Base-by-base conservation (phyloP, 2,797 vertebrate species). In the Nothura maculosa region DNA sequence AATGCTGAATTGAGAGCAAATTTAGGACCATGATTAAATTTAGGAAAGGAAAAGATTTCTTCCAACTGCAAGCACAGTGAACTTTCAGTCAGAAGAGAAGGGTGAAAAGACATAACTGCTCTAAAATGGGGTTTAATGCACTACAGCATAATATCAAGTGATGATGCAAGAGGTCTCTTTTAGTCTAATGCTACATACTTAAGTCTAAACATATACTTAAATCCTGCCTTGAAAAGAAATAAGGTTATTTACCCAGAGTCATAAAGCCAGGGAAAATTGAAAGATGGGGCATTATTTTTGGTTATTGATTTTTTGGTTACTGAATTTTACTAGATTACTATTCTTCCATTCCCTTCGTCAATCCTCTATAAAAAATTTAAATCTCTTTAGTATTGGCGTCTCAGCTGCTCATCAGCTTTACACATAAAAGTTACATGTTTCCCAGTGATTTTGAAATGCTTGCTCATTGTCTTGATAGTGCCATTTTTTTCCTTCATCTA, bases 401-500 rank as follows among this genome's bases (percentile, higher is more conserved):
- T 58, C 92, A 55, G 40, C 15, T 68, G 14, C 18, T 32, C 36
- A 12, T 3, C 50, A 73, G 34, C 24, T 78, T 30, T 55, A 19
- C 16, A 17, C 58, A 57, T 12, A 82, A 80, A 8, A 55, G 28
- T 13, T 22, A 27, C 2, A 55, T 72, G 12, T 45, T 38, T 90
- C 32, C 7, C 19, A 38, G 19, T 50, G 86, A 50, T 42, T 61
- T 34, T 76, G 34, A 82, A 89, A 19, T 5, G 3, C 1, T 7
- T 74, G 18, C 7, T 9, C 8, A 14, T 61, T 55, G 38, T 81
- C 61, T 68, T 18, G 13, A 60, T 8, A 28, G 12, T 17, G 2
- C 9, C 57, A 47, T 6, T 3, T 9, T 5, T 7, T 24, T 6
- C 2, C 0, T 1, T 1, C 0, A 11, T 50, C 25, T 25, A 1